phyloP scores from a whole-genome alignment of 2,888 invertebrate genomes.

The Xanthorhoe designata region DNA sequence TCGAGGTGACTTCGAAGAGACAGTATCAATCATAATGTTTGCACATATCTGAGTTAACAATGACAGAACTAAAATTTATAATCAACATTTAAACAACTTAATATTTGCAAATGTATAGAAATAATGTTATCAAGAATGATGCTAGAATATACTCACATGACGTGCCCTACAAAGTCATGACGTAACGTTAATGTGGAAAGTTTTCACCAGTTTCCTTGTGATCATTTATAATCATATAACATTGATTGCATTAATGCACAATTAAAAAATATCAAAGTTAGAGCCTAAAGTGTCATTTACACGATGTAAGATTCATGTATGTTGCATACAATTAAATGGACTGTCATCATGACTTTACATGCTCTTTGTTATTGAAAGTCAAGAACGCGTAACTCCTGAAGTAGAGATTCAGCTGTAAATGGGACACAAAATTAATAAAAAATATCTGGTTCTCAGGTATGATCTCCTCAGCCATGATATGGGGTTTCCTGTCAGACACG shows the following conservation, averaged over 20 bases:
- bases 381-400: no score
- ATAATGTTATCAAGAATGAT: constrained; percentile 33
- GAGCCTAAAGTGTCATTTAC: no score
- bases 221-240: neutral
- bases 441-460: constrained; percentile 85
- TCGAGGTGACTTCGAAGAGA: neutral
- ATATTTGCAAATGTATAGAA: constrained; percentile 6
- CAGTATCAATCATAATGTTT: neutral
- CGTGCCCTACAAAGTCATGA: neutral
- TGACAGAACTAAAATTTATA: neutral
- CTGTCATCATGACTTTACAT: no score
- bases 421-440: no score
- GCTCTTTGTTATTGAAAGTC: no score
- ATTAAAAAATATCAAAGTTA: no score
- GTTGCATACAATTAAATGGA: no score
- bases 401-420: no score
- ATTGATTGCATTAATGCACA: no score
- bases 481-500: constrained; percentile 92
- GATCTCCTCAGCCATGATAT: constrained; percentile 90
- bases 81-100: neutral
- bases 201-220: constrained; percentile 4
- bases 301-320: no score
- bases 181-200: neutral
- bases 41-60: neutral
- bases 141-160: neutral